phyloP scores from a whole-genome alignment of 1,140 invertebrate genomes.

The Drosophila bifasciata region DNA sequence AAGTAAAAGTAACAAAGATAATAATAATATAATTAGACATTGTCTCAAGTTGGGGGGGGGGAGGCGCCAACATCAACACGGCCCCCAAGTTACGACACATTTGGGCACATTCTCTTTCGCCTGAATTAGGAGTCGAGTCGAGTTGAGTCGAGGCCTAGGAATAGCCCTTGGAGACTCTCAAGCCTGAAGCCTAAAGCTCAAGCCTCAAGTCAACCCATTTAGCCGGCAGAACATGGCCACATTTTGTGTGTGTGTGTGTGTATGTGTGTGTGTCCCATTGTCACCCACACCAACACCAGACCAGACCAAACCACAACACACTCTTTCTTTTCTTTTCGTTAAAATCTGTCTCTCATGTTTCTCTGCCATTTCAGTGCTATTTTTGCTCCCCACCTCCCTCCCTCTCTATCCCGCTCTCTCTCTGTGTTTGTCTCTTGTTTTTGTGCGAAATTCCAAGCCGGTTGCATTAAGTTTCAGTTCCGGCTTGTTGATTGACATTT shows the following conservation, averaged over 20 bases:
- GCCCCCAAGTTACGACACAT: conserved; percentile 41
- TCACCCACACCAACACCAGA: neutral
- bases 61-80: neutral
- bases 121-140: conserved; percentile 7
- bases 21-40: conserved; percentile 54
- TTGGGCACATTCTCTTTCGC: conserved; percentile 13
- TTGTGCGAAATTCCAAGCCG: conserved; percentile 54
- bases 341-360: neutral
- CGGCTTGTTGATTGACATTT: conserved; percentile 79
- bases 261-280: conserved; percentile 7
- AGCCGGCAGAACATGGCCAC: conserved; percentile 46
- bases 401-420: neutral
- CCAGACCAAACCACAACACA: too few species aligned
- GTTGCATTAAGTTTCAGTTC: conserved; percentile 71
- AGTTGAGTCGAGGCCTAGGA: conserved; percentile 41
- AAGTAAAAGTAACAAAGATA: conserved; percentile 49
- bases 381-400: neutral
- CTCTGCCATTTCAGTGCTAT: neutral
- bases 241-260: conserved; percentile 1
- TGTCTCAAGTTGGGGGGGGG: conserved; percentile 6
- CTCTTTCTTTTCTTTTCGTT: neutral
- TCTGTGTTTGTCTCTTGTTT: conserved; percentile 13
- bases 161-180: conserved; percentile 46
- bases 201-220: conserved; percentile 48
- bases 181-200: too few species aligned